Evolutionary conservation across 2,797 vertebrate genomes (phyloP).

Genomic region (Todus mexicanus): DNA sequence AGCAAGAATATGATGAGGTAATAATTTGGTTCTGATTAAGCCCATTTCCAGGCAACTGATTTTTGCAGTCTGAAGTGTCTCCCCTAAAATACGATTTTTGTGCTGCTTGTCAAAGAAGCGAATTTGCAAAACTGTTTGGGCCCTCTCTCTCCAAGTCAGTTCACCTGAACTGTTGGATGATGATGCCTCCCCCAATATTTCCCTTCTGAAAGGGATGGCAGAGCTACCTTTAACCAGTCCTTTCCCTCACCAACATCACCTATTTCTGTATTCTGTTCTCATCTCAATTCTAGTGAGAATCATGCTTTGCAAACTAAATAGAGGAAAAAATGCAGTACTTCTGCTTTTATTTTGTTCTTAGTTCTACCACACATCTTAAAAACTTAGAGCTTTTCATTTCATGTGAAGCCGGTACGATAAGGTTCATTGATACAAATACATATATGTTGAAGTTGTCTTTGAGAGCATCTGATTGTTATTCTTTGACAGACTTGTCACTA

Average conservation of each 20-base stretch:
- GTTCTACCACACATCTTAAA: neutral
- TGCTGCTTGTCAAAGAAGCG: neutral
- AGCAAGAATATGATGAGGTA: neutral
- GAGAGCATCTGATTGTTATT: slow-evolving; percentile 55
- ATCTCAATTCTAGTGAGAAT: slow-evolving; percentile 3
- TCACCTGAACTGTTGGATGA: neutral
- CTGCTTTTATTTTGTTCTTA: slow-evolving; percentile 5
- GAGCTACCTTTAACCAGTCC: neutral
- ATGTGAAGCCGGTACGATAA: neutral
- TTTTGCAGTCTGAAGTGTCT: slow-evolving; percentile 42
- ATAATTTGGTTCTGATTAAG: neutral
- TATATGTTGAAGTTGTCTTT: slow-evolving; percentile 32
- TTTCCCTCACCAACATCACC: neutral
- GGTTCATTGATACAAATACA: slow-evolving; percentile 12
- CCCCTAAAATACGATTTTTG: neutral
- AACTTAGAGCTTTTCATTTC: slow-evolving; percentile 8
- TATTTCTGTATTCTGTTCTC: slow-evolving; percentile 54
- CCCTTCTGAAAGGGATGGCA: slow-evolving; percentile 5
- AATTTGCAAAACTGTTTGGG: neutral
- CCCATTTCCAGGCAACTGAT: neutral
- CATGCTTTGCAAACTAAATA: slow-evolving; percentile 34
- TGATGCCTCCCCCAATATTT: neutral
- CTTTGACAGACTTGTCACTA: slow-evolving; percentile 69
- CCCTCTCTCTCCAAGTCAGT: neutral
- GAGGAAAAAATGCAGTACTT: neutral